Evolutionary conservation across 2,888 invertebrate genomes (phyloP).

Genomic region (Hypercompe scribonia): DNA sequence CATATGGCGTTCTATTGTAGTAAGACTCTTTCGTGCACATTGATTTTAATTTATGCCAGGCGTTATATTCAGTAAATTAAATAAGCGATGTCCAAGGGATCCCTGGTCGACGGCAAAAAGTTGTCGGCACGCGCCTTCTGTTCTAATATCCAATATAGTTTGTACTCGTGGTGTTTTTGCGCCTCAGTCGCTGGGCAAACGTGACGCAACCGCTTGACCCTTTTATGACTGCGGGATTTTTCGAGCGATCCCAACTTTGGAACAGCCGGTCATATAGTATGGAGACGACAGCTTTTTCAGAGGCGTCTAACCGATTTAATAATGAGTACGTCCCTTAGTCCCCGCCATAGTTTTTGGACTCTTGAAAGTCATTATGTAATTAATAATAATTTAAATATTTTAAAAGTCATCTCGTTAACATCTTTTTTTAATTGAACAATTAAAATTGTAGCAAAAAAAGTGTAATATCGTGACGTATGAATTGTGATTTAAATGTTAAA

Average conservation of each 20-base stretch:
- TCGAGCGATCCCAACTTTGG: slow-evolving; percentile 47
- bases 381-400: background rate
- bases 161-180: slow-evolving; percentile 78
- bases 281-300: slow-evolving; percentile 36
- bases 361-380: background rate
- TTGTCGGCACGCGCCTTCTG: slow-evolving; percentile 79
- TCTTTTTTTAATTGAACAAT: slow-evolving; percentile 12
- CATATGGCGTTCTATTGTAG: background rate
- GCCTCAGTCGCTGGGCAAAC: slow-evolving; percentile 60
- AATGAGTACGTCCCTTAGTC: slow-evolving; percentile 10
- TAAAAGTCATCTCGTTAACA: slow-evolving; percentile 21
- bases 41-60: slow-evolving; percentile 40
- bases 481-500: background rate
- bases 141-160: slow-evolving; percentile 86
- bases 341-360: slow-evolving; percentile 4
- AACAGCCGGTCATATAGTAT: slow-evolving; percentile 31
- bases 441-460: background rate
- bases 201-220: slow-evolving; percentile 82
- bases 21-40: background rate
- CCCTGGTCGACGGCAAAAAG: slow-evolving; percentile 65
- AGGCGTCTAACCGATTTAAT: slow-evolving; percentile 11
- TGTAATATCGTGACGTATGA: background rate
- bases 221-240: slow-evolving; percentile 78
- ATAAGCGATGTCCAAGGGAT: slow-evolving; percentile 62
- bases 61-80: slow-evolving; percentile 68